Evolutionary conservation across 2,113 vertebrate genomes (phyloP).

Genomic region (Genyomyrus donnyi): DNA sequence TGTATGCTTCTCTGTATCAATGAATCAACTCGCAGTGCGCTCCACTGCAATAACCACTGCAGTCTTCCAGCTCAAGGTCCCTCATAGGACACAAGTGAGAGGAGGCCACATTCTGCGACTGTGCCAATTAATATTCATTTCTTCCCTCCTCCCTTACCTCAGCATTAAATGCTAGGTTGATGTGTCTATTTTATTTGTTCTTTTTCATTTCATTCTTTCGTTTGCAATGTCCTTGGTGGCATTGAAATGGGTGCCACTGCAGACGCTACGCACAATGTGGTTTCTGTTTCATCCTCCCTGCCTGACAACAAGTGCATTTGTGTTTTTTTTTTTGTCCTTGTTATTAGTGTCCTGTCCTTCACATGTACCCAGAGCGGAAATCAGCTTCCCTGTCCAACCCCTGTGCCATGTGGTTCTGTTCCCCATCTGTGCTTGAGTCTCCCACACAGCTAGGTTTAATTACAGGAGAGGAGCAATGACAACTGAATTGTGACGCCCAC

Average conservation of each 20-base stretch:
- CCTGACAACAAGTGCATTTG: not conserved
- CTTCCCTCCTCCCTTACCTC: not conserved
- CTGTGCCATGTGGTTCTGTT: not conserved
- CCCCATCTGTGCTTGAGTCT: not conserved
- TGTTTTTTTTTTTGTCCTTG: not conserved
- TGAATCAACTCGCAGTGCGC: not conserved
- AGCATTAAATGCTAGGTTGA: not conserved
- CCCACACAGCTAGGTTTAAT: not conserved
- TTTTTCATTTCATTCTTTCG: not conserved
- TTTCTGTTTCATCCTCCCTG: not conserved
- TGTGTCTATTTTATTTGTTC: not conserved
- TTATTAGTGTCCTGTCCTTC: not conserved
- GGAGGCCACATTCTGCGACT: not conserved
- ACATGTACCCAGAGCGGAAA: not conserved
- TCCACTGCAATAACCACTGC: not conserved
- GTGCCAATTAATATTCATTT: not conserved
- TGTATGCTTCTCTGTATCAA: not conserved
- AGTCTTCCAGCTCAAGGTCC: not conserved
- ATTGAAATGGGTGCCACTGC: not conserved
- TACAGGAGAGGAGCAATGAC: not conserved
- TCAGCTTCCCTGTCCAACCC: not conserved
- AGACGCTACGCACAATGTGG: not conserved
- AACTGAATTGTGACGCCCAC: not conserved
- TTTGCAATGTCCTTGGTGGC: not conserved
- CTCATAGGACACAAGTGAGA: not conserved